Percentiles rank a stretch among this genome's conserved stretches.
Evolutionary conservation across 2,797 vertebrate genomes (phyloP).

Genomic region (Hozukius guyotensis): DNA sequence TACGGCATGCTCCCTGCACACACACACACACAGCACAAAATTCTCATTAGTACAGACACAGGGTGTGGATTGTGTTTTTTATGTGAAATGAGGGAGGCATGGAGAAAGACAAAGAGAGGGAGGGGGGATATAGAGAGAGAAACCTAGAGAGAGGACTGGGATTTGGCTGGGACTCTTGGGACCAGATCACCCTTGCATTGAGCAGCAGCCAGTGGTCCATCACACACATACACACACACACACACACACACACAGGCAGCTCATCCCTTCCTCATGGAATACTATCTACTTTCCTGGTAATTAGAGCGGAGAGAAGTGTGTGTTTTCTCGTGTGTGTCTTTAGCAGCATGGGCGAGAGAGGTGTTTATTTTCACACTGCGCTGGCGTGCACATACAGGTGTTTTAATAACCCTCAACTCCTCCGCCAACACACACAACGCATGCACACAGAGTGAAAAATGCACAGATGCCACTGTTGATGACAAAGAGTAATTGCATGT

Average conservation of each 20-base stretch:
- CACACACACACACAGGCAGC: conserved; percentile 13
- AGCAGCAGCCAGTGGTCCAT: conserved; percentile 60
- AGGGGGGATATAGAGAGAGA: background rate
- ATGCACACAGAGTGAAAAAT: conserved; percentile 31
- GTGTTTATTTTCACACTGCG: conserved; percentile 64
- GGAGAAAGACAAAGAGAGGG: background rate
- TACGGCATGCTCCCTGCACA: background rate
- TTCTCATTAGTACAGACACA: conserved; percentile 24
- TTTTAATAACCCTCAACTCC: conserved; percentile 60
- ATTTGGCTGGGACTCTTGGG: conserved; percentile 55
- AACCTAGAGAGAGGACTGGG: conserved; percentile 32
- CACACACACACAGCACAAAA: background rate
- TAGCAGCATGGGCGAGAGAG: conserved; percentile 34
- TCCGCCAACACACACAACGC: background rate
- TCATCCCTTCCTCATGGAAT: conserved; percentile 55
- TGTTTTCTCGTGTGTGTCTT: conserved; percentile 37
- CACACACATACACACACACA: conserved; percentile 4
- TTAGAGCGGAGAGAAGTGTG: conserved; percentile 68
- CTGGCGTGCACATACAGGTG: conserved; percentile 53
- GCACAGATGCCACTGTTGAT: conserved; percentile 5
- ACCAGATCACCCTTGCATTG: conserved; percentile 57
- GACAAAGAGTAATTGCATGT: conserved; percentile 50
- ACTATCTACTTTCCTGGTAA: conserved; percentile 63
- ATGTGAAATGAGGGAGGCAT: conserved; percentile 13
- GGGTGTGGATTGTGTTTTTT: background rate